Percentiles rank a stretch among this genome's conserved stretches.
Evolutionary conservation across 2,797 vertebrate species (phyloP).

Genomic region (Lerista edwardsae): DNA sequence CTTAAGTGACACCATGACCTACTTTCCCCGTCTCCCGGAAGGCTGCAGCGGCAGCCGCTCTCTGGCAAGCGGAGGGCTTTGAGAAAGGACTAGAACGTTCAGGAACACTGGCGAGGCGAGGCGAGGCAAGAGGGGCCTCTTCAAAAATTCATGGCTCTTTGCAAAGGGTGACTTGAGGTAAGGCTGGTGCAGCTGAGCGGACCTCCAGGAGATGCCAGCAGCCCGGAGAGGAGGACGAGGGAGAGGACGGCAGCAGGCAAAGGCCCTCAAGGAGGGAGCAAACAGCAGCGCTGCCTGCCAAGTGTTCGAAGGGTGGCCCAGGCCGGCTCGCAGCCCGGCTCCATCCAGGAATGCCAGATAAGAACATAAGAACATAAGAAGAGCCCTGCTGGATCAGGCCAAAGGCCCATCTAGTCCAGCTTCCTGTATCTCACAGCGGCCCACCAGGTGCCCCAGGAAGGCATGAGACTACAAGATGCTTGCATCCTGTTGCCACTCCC

Average conservation of each 20-base stretch:
- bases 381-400: too few species aligned
- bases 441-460: too few species aligned
- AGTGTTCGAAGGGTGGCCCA: background rate
- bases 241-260: background rate
- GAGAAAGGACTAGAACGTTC: slow-evolving; percentile 27
- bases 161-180: slow-evolving; percentile 27
- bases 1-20: slow-evolving; percentile 75
- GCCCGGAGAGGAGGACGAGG: background rate
- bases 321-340: background rate
- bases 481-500: too few species aligned
- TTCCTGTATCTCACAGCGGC: too few species aligned
- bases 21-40: slow-evolving; percentile 36
- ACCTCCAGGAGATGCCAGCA: background rate
- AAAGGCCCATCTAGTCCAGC: too few species aligned
- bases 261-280: background rate
- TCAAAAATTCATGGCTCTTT: slow-evolving; percentile 51
- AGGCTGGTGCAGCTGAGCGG: slow-evolving; percentile 3
- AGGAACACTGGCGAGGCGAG: slow-evolving; percentile 45
- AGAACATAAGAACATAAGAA: too few species aligned
- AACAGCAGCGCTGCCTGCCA: background rate
- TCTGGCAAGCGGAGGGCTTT: background rate
- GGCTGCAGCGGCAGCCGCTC: slow-evolving; percentile 37
- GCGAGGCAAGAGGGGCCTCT: slow-evolving; percentile 35
- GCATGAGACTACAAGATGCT: too few species aligned
- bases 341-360: background rate